Evolutionary conservation across 2,113 vertebrate genomes (phyloP).

Genomic region (Formicarius rufipectus): DNA sequence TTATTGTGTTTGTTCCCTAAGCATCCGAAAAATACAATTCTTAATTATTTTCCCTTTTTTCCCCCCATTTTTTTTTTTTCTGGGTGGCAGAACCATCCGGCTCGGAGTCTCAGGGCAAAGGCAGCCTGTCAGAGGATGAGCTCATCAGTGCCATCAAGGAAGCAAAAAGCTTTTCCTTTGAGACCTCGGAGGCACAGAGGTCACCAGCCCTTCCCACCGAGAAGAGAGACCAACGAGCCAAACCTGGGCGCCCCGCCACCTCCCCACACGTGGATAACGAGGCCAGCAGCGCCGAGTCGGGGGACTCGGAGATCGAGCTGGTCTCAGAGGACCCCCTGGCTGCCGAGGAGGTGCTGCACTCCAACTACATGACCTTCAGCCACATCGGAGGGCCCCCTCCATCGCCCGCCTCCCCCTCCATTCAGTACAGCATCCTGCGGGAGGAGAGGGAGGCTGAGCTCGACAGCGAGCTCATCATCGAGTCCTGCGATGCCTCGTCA

Average conservation of each 20-base stretch:
- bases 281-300: constrained; percentile 90
- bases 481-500: constrained; percentile 84
- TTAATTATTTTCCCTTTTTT: neutral
- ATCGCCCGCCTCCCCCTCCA: constrained; percentile 79
- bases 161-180: constrained; percentile 72
- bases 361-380: constrained; percentile 83
- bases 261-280: constrained; percentile 77
- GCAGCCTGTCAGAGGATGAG: constrained; percentile 78
- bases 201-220: neutral
- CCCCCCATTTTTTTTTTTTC: neutral
- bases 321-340: constrained; percentile 89
- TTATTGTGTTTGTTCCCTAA: constrained; percentile 4
- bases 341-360: constrained; percentile 75
- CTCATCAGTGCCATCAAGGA: constrained; percentile 76
- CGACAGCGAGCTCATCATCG: constrained; percentile 95
- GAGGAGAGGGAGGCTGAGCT: constrained; percentile 97
- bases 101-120: constrained; percentile 77
- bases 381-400: constrained; percentile 82
- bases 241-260: constrained; percentile 4
- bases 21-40: neutral
- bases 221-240: constrained; percentile 32
- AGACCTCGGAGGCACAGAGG: constrained; percentile 56
- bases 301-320: constrained; percentile 94
- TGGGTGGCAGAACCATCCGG: constrained; percentile 71
- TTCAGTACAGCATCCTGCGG: constrained; percentile 93